These are phyloP conservation scores for Helicoverpa assulta DNA, from an alignment of 2,888 invertebrate species.

Conservation along the genomic window DNA sequence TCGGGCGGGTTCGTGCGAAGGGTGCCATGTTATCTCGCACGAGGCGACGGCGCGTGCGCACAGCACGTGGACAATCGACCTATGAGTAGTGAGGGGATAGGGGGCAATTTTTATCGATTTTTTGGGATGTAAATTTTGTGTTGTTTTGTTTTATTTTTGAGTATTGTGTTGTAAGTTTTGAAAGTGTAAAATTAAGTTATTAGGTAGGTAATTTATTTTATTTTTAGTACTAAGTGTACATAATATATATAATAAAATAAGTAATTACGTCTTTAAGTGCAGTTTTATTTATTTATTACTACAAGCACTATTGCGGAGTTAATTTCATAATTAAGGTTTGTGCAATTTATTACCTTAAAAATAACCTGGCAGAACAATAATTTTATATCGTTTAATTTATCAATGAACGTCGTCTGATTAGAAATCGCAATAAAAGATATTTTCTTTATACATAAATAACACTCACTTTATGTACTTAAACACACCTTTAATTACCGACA, in stretches of 20 bases:
- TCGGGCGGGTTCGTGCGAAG: conserved; percentile 51
- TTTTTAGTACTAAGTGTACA: no score
- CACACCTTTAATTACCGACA: conserved; percentile 20
- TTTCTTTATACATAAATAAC: neutral
- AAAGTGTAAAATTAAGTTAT: no score
- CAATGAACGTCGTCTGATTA: neutral
- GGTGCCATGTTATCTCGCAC: conserved; percentile 64
- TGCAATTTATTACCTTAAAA: no score
- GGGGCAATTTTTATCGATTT: conserved; percentile 37
- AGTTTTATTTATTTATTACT: no score
- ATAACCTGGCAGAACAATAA: no score
- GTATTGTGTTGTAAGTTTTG: no score
- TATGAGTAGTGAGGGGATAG: conserved; percentile 60
- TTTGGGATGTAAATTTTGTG: neutral
- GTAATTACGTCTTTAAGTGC: no score
- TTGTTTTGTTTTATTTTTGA: neutral
- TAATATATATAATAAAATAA: no score
- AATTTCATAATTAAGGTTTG: no score
- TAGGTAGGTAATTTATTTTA: no score
- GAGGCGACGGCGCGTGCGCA: conserved; percentile 77
- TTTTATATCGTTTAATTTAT: no score
- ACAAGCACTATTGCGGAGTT: no score
- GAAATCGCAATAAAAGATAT: neutral
- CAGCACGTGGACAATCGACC: conserved; percentile 73
- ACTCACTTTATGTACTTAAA: neutral